Conservation (phyloP, 2,113 vertebrate species). For the Cyanoramphus novaezelandiae region DNA sequence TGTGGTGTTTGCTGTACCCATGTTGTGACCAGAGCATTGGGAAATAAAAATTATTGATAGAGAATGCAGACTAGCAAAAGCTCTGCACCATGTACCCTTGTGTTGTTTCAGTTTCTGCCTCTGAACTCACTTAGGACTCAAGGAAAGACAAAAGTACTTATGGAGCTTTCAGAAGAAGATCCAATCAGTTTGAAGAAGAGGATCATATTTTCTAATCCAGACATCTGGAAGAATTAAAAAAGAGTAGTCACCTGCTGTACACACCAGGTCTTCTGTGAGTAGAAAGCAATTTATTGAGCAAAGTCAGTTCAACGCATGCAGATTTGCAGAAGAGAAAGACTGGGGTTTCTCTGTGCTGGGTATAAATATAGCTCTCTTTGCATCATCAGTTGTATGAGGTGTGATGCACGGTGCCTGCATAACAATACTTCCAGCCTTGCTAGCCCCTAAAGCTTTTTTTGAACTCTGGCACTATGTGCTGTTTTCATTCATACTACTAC, state of each 20-base stretch:
- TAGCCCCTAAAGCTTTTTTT: not conserved
- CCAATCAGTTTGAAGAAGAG: not conserved
- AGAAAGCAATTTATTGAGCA: not conserved
- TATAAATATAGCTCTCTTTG: not conserved
- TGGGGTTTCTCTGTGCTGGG: not conserved
- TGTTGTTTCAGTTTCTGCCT: not conserved
- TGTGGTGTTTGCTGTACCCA: not conserved
- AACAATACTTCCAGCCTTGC: not conserved
- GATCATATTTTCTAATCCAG: too few species aligned
- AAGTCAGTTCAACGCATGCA: not conserved
- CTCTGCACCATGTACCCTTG: accelerated
- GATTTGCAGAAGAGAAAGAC: not conserved
- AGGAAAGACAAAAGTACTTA: not conserved
- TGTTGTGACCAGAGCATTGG: not conserved
- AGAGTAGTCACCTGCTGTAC: accelerated
- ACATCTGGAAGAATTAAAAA: too few species aligned
- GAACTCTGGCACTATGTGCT: not conserved
- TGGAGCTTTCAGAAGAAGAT: not conserved
- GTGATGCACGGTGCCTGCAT: not conserved
- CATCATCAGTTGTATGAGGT: accelerated
- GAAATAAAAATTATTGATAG: not conserved
- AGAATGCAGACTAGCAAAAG: not conserved
- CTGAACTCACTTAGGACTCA: not conserved
- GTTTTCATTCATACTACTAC: not conserved
- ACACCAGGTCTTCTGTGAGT: not conserved